phyloP scores from a whole-genome alignment of 2,113 vertebrate species.

The Sapayoa aenigma region DNA sequence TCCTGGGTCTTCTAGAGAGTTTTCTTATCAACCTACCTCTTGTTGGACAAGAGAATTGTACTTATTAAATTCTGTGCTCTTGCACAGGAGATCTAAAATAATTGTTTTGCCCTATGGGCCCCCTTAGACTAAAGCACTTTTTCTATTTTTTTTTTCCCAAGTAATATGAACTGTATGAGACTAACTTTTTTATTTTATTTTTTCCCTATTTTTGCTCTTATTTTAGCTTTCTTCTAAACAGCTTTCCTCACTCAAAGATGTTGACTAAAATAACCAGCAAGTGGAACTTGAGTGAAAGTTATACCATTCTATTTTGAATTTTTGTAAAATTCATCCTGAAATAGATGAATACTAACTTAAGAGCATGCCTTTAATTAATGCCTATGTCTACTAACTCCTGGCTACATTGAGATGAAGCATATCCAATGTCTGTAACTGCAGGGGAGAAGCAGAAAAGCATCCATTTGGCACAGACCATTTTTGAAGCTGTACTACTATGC shows the following conservation, averaged over 20 bases:
- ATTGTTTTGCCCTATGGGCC: background rate
- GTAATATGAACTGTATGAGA: background rate
- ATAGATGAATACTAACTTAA: background rate
- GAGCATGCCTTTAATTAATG: background rate
- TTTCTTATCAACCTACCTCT: background rate
- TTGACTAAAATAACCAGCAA: background rate
- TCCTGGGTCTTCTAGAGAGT: background rate
- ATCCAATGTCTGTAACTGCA: background rate
- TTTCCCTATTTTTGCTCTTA: background rate
- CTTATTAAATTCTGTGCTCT: background rate
- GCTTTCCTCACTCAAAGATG: background rate
- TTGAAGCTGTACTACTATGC: background rate
- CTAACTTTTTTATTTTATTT: background rate
- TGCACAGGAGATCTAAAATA: background rate
- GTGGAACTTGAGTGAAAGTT: background rate
- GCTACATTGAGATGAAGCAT: background rate
- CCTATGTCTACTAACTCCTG: background rate
- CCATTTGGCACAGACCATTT: background rate
- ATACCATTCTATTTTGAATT: background rate
- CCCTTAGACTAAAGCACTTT: background rate
- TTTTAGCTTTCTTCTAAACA: background rate
- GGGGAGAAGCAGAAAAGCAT: background rate
- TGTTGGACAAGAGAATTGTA: background rate
- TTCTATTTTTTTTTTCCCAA: background rate
- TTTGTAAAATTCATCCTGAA: background rate